phyloP scores from a whole-genome alignment of 2,888 invertebrate species.

The Caenorhabditis sulstoni region DNA sequence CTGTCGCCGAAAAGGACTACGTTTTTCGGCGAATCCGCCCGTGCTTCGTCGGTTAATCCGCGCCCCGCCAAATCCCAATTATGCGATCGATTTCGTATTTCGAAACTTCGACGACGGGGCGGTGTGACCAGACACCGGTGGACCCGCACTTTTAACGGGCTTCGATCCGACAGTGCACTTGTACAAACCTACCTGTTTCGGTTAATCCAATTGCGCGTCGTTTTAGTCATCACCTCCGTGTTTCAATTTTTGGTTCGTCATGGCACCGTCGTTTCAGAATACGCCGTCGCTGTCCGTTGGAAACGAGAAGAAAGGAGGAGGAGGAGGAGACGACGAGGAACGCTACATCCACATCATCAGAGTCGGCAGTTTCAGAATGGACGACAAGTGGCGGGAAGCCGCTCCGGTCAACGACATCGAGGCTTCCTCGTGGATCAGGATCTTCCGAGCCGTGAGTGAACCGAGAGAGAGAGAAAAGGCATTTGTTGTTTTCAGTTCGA shows the following conservation, averaged over 20 bases:
- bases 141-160: conserved; percentile 27
- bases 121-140: background rate
- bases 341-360: conserved; percentile 56
- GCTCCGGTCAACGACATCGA: conserved; percentile 55
- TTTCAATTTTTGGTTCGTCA: conserved; percentile 27
- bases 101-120: conserved; percentile 19
- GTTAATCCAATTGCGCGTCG: conserved; percentile 41
- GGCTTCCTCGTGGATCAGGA: conserved; percentile 65
- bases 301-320: background rate
- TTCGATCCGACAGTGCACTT: conserved; percentile 21
- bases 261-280: conserved; percentile 35
- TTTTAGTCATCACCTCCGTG: background rate
- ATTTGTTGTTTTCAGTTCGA: conserved; percentile 77
- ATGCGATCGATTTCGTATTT: conserved; percentile 31
- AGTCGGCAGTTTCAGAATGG: conserved; percentile 52
- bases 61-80: conserved; percentile 30
- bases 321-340: conserved; percentile 19
- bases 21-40: conserved; percentile 26
- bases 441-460: conserved; percentile 69
- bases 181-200: conserved; percentile 31
- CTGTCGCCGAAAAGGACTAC: background rate
- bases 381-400: conserved; percentile 60
- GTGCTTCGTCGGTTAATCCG: conserved; percentile 44
- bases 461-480: no score
- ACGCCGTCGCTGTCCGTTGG: conserved; percentile 1